Evolutionary conservation across 2,797 vertebrate species (phyloP).

Genomic region (Pangasius krempfi): DNA sequence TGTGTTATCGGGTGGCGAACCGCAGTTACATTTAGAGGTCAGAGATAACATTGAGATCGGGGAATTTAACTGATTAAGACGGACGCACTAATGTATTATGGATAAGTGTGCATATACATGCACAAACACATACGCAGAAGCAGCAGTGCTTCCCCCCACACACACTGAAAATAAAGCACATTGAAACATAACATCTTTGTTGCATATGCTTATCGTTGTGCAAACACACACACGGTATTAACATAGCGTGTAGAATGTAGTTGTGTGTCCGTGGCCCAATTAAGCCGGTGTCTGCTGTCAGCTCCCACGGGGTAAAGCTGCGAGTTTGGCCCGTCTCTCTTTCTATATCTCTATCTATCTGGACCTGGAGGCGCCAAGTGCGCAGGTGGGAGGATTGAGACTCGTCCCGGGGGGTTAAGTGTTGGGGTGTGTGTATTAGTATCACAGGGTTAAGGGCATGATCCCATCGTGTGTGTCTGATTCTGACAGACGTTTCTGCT

Average conservation of each 20-base stretch:
- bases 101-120: not conserved
- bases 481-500: conserved; percentile 44
- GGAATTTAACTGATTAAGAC: conserved; percentile 31
- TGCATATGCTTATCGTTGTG: not conserved
- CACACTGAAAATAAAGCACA: not conserved
- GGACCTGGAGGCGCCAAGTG: conserved; percentile 37
- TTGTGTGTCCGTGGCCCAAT: conserved; percentile 11
- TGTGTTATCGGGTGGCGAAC: not conserved
- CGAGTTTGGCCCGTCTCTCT: not conserved
- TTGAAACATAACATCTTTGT: not conserved
- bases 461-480: conserved; percentile 26
- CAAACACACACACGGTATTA: conserved; percentile 9
- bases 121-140: not conserved
- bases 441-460: not conserved
- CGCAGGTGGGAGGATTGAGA: conserved; percentile 49
- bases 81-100: not conserved
- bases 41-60: conserved; percentile 30
- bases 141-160: not conserved
- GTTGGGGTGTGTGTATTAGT: conserved; percentile 10
- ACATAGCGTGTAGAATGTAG: not conserved
- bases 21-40: not conserved
- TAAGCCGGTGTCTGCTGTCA: conserved; percentile 37
- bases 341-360: not conserved
- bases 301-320: conserved; percentile 15
- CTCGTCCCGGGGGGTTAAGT: conserved; percentile 31